Evolutionary conservation across 2,888 invertebrate genomes (phyloP).

Genomic region (Caenorhabditis sinica): DNA sequence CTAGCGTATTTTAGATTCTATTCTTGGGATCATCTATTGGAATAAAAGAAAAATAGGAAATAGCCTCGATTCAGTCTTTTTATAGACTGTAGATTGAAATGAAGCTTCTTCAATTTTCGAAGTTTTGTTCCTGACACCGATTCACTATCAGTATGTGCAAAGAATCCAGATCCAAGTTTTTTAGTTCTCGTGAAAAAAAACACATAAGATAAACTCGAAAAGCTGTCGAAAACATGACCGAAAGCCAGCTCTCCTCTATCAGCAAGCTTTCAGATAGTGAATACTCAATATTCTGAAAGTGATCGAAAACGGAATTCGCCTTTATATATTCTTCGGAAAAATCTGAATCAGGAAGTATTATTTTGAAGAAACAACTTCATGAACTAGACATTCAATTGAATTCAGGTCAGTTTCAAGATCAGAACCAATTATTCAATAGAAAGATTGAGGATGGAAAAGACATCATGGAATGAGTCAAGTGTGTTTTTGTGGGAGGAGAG

Average conservation of each 20-base stretch:
- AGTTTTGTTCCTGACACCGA: too few relatives aligned
- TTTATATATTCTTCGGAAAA: not conserved
- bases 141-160: not conserved
- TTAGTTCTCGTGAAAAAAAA: not conserved
- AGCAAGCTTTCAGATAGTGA: not conserved
- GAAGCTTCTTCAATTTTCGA: too few relatives aligned
- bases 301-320: not conserved
- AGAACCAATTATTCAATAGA: not conserved
- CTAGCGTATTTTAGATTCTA: too few relatives aligned
- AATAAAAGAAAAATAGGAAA: not conserved
- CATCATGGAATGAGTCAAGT: constrained; percentile 11
- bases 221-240: not conserved
- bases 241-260: not conserved
- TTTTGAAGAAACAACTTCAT: not conserved
- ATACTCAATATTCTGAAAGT: not conserved
- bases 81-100: too few relatives aligned
- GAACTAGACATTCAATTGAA: not conserved
- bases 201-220: not conserved
- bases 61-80: not conserved
- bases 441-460: not conserved
- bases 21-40: too few relatives aligned
- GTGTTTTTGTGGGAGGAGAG: not conserved
- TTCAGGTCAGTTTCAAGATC: not conserved
- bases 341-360: not conserved
- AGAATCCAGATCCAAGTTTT: not conserved